Percentiles rank a stretch among this genome's conserved stretches.
phyloP scores from a whole-genome alignment of 2,888 invertebrate species.

The Mythimna lalbum region DNA sequence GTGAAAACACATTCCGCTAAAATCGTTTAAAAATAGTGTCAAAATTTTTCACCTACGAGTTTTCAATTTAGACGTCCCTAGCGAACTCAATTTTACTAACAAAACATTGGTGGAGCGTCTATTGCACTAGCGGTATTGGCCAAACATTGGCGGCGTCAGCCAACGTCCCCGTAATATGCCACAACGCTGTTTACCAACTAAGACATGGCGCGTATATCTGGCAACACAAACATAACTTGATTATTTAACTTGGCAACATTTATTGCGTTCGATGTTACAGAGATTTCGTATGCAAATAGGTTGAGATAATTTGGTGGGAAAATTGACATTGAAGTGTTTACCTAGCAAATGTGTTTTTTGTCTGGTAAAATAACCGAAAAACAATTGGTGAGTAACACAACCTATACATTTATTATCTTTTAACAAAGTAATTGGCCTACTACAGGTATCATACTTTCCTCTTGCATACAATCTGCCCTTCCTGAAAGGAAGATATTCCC shows the following conservation, averaged over 20 bases:
- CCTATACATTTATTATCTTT: background rate
- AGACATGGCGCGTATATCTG: conserved; percentile 57
- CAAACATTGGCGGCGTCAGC: conserved; percentile 54
- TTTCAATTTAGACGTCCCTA: conserved; percentile 37
- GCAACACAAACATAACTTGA: conserved; percentile 61
- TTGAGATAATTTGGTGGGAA: background rate
- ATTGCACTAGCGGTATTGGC: conserved; percentile 33
- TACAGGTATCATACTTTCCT: background rate
- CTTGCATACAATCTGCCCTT: background rate
- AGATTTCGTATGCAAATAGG: conserved; percentile 18
- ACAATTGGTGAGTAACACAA: background rate
- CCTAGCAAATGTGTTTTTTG: background rate
- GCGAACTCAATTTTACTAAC: conserved; percentile 54
- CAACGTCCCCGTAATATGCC: conserved; percentile 51
- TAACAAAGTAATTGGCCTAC: background rate
- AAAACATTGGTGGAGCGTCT: conserved; percentile 50
- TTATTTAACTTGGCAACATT: conserved; percentile 64
- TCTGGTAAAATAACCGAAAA: background rate
- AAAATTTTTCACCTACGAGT: conserved; percentile 16
- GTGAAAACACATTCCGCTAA: background rate
- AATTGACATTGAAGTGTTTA: background rate
- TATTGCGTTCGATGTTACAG: conserved; percentile 41
- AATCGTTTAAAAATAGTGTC: conserved; percentile 7
- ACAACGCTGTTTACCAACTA: conserved; percentile 58
- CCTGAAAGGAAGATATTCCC: no score